phyloP scores from a whole-genome alignment of 2,113 vertebrate species.

The Suricata suricatta region DNA sequence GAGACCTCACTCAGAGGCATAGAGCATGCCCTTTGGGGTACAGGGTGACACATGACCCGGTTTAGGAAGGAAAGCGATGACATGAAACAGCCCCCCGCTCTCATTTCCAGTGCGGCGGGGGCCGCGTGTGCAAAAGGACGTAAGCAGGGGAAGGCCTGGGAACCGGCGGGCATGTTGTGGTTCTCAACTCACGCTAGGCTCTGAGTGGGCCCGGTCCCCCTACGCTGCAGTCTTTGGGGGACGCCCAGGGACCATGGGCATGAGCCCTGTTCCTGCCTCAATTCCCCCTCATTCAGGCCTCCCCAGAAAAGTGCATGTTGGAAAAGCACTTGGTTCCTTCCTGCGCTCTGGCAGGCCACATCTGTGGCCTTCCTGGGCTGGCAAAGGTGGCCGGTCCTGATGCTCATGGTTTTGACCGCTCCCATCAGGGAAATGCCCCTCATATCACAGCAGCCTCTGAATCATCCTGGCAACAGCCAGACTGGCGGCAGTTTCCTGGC shows the following conservation, averaged over 20 bases:
- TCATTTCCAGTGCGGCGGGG: neutral
- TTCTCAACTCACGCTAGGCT: neutral
- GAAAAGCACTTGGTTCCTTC: neutral
- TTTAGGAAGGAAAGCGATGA: neutral
- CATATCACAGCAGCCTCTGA: neutral
- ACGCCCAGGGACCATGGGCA: rapidly evolving
- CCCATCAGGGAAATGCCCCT: neutral
- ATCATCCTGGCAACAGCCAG: neutral
- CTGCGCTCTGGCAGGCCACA: too few species aligned
- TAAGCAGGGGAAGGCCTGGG: rapidly evolving
- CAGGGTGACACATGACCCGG: neutral
- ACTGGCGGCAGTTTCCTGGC: neutral
- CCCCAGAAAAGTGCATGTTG: neutral
- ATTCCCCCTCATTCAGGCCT: neutral
- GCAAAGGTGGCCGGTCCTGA: neutral
- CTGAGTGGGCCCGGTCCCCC: neutral
- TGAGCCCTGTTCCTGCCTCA: too few species aligned
- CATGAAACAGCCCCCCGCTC: neutral
- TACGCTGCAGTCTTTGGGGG: neutral
- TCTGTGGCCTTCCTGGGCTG: neutral
- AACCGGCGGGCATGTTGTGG: rapidly evolving
- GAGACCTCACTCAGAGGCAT: neutral
- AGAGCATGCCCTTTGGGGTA: neutral
- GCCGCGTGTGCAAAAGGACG: rapidly evolving
- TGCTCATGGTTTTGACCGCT: rapidly evolving